Percentiles rank a stretch among this genome's conserved stretches.
Conservation (phyloP, 2,888 invertebrate species). For the Sminthurinus aureus region DNA sequence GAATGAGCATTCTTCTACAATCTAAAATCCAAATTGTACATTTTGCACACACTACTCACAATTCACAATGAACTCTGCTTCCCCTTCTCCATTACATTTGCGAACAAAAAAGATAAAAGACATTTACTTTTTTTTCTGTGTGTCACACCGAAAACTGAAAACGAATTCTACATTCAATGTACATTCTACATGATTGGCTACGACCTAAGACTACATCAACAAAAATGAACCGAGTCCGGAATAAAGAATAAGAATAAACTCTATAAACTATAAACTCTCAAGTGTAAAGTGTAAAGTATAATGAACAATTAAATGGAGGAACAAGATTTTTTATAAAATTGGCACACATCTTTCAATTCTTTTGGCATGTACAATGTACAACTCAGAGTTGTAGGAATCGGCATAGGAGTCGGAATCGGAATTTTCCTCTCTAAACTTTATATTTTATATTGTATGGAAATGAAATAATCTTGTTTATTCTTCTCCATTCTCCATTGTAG, state of each 20-base stretch:
- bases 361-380: neutral
- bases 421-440: neutral
- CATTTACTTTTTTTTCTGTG: neutral
- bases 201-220: constrained; percentile 12
- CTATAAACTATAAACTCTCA: neutral
- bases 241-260: no score
- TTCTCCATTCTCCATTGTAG: neutral
- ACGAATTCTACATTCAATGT: neutral
- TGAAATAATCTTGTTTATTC: neutral
- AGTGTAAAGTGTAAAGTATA: neutral
- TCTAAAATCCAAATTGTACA: no score
- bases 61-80: neutral
- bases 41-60: no score
- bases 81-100: neutral
- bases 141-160: neutral
- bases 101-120: neutral
- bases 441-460: neutral
- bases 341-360: neutral
- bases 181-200: constrained; percentile 23
- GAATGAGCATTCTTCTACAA: no score
- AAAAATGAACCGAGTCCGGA: constrained; percentile 28
- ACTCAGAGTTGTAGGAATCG: no score
- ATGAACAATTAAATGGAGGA: constrained; percentile 18
- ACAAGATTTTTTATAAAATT: neutral
- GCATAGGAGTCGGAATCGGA: no score